Evolutionary conservation across 2,888 invertebrate genomes (phyloP).

Genomic region (Conchocele bisecta): DNA sequence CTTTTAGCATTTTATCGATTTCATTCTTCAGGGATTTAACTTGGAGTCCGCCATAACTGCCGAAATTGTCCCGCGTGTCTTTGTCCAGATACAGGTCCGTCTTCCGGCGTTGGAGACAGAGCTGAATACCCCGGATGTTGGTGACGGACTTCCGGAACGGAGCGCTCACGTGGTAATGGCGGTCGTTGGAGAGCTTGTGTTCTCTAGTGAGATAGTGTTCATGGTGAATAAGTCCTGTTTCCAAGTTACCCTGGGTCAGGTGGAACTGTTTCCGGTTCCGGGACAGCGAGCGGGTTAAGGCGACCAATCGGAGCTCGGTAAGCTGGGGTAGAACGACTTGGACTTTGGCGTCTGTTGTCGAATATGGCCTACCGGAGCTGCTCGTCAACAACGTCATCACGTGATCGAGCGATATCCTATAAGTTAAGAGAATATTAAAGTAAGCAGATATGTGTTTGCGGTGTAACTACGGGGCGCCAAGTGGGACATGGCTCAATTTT

Average conservation of each 20-base stretch:
- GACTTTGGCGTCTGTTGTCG: slow-evolving; percentile 54
- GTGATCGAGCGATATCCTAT: too few relatives aligned
- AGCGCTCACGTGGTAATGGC: slow-evolving; percentile 37
- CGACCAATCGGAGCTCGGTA: slow-evolving; percentile 56
- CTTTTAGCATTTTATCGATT: slow-evolving; percentile 51
- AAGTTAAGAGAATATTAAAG: too few relatives aligned
- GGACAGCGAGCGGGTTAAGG: slow-evolving; percentile 57
- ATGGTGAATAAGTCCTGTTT: slow-evolving; percentile 38
- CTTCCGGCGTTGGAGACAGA: slow-evolving; percentile 57
- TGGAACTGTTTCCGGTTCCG: slow-evolving; percentile 57
- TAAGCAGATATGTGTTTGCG: too few relatives aligned
- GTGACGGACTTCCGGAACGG: slow-evolving; percentile 56
- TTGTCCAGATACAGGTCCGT: slow-evolving; percentile 52
- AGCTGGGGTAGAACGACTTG: slow-evolving; percentile 60
- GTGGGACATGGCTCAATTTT: too few relatives aligned
- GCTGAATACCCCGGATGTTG: slow-evolving; percentile 58
- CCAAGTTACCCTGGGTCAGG: slow-evolving; percentile 58
- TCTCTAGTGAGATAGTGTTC: slow-evolving; percentile 50
- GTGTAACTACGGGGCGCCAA: too few relatives aligned
- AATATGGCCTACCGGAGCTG: slow-evolving; percentile 55
- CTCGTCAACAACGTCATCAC: slow-evolving; percentile 55
- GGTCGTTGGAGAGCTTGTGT: slow-evolving; percentile 54
- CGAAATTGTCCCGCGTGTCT: slow-evolving; percentile 40
- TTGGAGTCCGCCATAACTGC: slow-evolving; percentile 60
- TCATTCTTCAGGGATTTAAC: slow-evolving; percentile 56